Percentiles rank a stretch among this genome's conserved stretches.
These are phyloP conservation scores for Halyomorpha halys DNA, from an alignment of 1,140 invertebrate species.

Conservation along the genomic window DNA sequence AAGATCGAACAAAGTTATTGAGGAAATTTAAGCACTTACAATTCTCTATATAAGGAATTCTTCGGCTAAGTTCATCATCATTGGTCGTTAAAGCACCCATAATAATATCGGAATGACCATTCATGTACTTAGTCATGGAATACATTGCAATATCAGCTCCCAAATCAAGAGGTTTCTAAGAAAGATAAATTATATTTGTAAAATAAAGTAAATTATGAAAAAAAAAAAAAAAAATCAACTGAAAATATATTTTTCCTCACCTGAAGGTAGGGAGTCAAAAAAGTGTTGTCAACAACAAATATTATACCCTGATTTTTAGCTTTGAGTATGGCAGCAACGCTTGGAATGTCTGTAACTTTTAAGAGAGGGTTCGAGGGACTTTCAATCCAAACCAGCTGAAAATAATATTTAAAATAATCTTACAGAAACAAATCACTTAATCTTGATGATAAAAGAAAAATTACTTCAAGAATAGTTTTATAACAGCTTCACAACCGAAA, in stretches of 20 bases:
- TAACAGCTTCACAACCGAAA: too few relatives aligned
- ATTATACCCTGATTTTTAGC: slow-evolving; percentile 54
- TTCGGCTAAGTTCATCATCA: slow-evolving; percentile 56
- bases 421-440: too few relatives aligned
- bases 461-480: too few relatives aligned
- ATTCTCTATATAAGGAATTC: slow-evolving; percentile 81
- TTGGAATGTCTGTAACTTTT: slow-evolving; percentile 84
- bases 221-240: slow-evolving; percentile 14
- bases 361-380: slow-evolving; percentile 93
- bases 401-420: slow-evolving; percentile 33
- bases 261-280: slow-evolving; percentile 91
- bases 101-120: too few relatives aligned
- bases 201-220: background rate
- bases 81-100: slow-evolving; percentile 84
- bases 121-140: slow-evolving; percentile 94
- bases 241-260: slow-evolving; percentile 37
- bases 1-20: background rate
- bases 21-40: slow-evolving; percentile 44
- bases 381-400: slow-evolving; percentile 90
- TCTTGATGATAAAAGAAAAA: too few relatives aligned
- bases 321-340: slow-evolving; percentile 53
- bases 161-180: slow-evolving; percentile 67
- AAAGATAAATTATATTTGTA: background rate
- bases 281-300: slow-evolving; percentile 93
- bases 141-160: slow-evolving; percentile 90